A percentile compares a stretch with the other conserved stretches of the same genome.
Evolutionary conservation across 2,888 invertebrate species (phyloP).

Genomic region (Trachelus tabidus): DNA sequence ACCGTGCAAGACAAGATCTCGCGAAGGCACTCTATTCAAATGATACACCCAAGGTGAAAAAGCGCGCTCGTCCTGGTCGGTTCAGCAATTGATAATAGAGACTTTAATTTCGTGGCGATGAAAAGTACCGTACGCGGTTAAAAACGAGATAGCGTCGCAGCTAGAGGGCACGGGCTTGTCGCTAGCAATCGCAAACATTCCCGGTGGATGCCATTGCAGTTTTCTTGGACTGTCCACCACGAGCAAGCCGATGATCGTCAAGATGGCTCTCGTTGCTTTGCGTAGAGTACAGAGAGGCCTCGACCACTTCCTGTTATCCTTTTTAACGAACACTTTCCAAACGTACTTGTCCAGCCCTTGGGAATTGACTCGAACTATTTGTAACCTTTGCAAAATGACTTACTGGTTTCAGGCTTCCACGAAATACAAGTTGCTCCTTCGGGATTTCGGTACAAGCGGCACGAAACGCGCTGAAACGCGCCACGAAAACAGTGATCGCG

Average conservation of each 20-base stretch:
- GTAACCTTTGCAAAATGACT: neutral
- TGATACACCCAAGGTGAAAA: neutral
- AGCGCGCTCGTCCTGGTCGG: neutral
- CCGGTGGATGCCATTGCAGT: conserved; percentile 41
- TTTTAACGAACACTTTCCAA: conserved; percentile 38
- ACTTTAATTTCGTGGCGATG: neutral
- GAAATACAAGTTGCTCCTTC: neutral
- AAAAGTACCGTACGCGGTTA: conserved; percentile 10
- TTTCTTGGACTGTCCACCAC: conserved; percentile 13
- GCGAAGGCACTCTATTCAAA: neutral
- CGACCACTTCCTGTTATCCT: conserved; percentile 21
- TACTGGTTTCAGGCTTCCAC: neutral
- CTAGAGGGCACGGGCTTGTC: neutral
- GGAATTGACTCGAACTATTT: neutral
- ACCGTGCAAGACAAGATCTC: neutral
- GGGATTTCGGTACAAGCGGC: neutral
- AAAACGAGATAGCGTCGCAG: neutral
- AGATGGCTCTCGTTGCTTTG: conserved; percentile 47
- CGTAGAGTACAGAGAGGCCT: neutral
- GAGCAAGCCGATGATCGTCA: conserved; percentile 53
- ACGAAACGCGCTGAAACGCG: neutral
- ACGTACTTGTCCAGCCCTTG: conserved; percentile 35
- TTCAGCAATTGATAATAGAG: neutral
- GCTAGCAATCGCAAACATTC: conserved; percentile 26
- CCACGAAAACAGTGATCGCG: conserved; percentile 53